Evolutionary conservation across 2,888 invertebrate species (phyloP), one percentile per base, ranked within the genome.

Genomic region (Steinernema hermaphroditum): DNA sequence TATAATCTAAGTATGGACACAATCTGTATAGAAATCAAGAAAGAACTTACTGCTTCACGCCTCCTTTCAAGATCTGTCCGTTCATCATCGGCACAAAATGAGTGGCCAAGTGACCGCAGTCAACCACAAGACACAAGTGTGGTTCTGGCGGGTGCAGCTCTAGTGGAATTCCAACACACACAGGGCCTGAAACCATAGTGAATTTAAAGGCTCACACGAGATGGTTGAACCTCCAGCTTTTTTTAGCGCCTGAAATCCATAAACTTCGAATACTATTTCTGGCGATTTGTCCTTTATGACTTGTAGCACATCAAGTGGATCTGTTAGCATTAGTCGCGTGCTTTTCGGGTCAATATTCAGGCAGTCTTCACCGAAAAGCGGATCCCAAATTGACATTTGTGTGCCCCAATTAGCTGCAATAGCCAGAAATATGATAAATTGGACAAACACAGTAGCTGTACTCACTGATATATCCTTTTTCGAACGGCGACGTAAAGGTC

Each of bases 211-310:
- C 6, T 37, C 37, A 37, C 12, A 12, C 12, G 12, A 8, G 37
- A 37, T 12, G 12, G 37, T 12, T 69, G 32, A 44, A 83, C 85
- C 82, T 68, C 81, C 81, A 8, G 81, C 76, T 70, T 81, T 80
- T 70, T 75, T 74, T 0, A 96, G 88, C 0, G 93, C 91, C 72
- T 92, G 91, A 82, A 95, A 93, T 83, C 94, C 94, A 86, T 94
- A 97, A 87, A 96, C 96, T 88, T 98, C 98, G 88, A 97, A 98
- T 81, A 98, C 92, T 80, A 98, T 93, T 88, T 99, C 97, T 50
- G 93, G 69, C 12, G 37, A 4, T 8, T 37, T 4, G 6, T 97
- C 96, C 88, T 96, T 94, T 71, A 94, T 92, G 0, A 93, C 92
- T 0, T 91, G 90, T 87, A 97, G 96, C 87, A 98, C 95, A 86